A percentile compares a stretch with the other conserved stretches of the same genome.
Evolutionary conservation across 2,888 invertebrate species (phyloP).

Genomic region (Drosophila demipolita): DNA sequence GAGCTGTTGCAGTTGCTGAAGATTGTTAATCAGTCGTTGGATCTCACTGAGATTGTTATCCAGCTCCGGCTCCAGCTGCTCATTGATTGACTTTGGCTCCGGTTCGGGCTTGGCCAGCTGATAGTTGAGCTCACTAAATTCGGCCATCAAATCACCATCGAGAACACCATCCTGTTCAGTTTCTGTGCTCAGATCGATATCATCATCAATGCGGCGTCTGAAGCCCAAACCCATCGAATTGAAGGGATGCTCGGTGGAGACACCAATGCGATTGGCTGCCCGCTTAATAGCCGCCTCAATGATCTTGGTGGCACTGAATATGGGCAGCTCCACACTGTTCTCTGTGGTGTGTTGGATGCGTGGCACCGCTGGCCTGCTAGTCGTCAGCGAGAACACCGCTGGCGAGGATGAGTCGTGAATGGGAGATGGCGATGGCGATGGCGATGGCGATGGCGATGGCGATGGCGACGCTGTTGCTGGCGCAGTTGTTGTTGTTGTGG

Average conservation of each 20-base stretch:
- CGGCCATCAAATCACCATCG: constrained; percentile 75
- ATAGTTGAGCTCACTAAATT: constrained; percentile 81
- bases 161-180: constrained; percentile 47
- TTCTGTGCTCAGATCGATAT: constrained; percentile 35
- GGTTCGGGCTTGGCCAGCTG: constrained; percentile 76
- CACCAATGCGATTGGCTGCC: constrained; percentile 80
- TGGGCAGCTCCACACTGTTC: constrained; percentile 76
- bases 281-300: constrained; percentile 82
- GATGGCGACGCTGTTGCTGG: constrained; percentile 16
- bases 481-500: constrained; percentile 22
- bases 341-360: constrained; percentile 69
- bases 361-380: constrained; percentile 70
- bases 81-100: not conserved
- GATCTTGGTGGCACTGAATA: constrained; percentile 82
- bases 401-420: constrained; percentile 68
- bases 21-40: constrained; percentile 85
- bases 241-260: constrained; percentile 73
- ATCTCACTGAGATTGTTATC: constrained; percentile 86
- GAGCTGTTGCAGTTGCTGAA: constrained; percentile 82
- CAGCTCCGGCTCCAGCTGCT: constrained; percentile 57
- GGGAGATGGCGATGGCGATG: constrained; percentile 25
- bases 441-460: constrained; percentile 37
- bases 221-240: constrained; percentile 59
- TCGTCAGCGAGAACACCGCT: constrained; percentile 82
- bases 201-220: constrained; percentile 68